A percentile compares a stretch with the other conserved stretches of the same genome.
phyloP scores from a whole-genome alignment of 2,888 invertebrate species.

The Tinea pellionella region DNA sequence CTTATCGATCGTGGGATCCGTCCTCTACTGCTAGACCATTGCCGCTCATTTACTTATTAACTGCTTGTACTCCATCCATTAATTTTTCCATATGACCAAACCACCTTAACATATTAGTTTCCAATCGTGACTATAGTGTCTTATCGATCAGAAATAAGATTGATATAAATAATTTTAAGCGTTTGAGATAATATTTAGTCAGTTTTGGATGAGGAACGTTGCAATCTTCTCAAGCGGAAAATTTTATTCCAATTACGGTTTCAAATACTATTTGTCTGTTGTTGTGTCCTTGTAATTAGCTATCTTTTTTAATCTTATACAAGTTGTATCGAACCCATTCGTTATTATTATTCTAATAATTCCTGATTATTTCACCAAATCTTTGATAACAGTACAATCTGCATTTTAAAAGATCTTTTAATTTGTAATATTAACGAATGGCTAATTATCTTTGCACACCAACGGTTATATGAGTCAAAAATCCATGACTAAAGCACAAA shows the following conservation, averaged over 20 bases:
- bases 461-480: not conserved
- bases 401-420: not conserved
- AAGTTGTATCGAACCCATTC: not conserved
- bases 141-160: no score
- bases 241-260: not conserved
- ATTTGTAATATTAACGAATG: not conserved
- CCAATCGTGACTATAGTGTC: no score
- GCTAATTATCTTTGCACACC: not conserved
- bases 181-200: no score
- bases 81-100: no score
- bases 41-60: no score
- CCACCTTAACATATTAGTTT: no score
- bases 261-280: not conserved
- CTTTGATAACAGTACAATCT: not conserved
- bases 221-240: not conserved
- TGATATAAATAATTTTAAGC: no score
- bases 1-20: no score
- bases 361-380: not conserved
- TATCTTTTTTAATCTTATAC: not conserved
- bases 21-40: no score
- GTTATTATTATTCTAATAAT: not conserved
- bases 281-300: not conserved
- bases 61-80: no score
- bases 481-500: not conserved
- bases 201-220: not conserved